Conservation (phyloP, 92 coral and sea anemone species). For the Siderastrea siderea region DNA sequence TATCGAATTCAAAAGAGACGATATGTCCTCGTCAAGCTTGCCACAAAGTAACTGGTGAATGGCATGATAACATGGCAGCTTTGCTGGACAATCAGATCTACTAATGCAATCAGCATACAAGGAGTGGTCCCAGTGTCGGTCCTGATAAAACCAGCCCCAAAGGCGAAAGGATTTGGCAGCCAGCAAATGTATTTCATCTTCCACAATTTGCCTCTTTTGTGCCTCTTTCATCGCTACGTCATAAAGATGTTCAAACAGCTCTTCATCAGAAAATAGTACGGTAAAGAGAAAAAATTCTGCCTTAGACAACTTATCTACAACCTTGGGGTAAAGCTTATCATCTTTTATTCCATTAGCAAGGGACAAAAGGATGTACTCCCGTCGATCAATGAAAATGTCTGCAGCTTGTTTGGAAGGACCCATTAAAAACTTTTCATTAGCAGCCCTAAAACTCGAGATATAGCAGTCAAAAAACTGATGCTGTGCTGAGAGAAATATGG, state of each 20-base stretch:
- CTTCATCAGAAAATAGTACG: neutral
- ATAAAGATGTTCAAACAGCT: neutral
- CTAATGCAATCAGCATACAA: neutral
- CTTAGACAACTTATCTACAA: neutral
- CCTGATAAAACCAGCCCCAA: neutral
- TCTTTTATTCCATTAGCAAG: neutral
- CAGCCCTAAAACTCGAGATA: neutral
- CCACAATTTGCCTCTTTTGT: neutral
- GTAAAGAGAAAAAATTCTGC: neutral
- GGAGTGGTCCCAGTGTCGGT: neutral
- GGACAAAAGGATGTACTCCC: neutral
- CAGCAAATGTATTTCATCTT: neutral
- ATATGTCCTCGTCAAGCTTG: neutral
- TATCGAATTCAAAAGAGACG: too few relatives aligned
- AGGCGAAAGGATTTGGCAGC: neutral
- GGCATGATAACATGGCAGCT: neutral
- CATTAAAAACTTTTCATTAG: neutral
- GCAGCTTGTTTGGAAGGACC: neutral
- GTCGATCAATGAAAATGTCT: neutral
- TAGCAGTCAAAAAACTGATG: neutral
- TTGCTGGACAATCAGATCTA: constrained; percentile 15
- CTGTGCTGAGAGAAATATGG: neutral
- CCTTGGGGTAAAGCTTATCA: neutral
- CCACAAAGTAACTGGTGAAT: neutral
- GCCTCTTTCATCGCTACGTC: neutral